Evolutionary conservation across 2,113 vertebrate genomes (phyloP), one percentile per base, ranked within the genome.

Genomic region (Myotis yumanensis): DNA sequence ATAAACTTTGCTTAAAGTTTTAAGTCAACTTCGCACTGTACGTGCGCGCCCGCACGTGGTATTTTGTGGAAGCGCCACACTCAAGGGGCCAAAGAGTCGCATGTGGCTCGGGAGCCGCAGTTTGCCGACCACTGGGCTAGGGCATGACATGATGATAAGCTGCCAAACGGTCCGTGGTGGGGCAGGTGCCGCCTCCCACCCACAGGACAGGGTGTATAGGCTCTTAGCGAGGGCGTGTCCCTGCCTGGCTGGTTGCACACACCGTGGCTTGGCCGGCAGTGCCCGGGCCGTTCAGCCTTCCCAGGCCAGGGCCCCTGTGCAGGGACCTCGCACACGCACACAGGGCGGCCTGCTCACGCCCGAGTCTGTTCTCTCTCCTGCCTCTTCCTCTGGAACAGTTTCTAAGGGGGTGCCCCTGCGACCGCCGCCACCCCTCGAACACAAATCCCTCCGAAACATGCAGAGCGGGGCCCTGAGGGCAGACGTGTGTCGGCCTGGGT

Each of bases 301-400:
- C 30, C n/a, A 35, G 73, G 20, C n/a, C 4, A 0, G 46, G 2
- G n/a, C n/a, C 7, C 85, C 1, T 15, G 66, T 43, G 43, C 43
- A 43, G 43, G 43, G 43, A 18, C 8, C 43, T 4, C 35, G 22
- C 28, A 28, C 22, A 7, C 8, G 7, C n/a, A 30, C 35, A 9
- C 59, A n/a, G 0, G 32, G 35, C 43, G 30, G 37, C 37, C 59
- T 0, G 28, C 17, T 46, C 54, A 28, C 0, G 0, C 16, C 1
- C 0, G 5, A 12, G 52, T 52, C 68, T 59, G 8, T 14, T 51
- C 32, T 20, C 52, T 87, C 59, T 59, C 30, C 46, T 17, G 40
- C 64, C 11, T 23, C 18, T 15, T 59, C 20, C 35, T 64, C 62
- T 37, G 23, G 14, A 4, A 22, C 14, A 4, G 10, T 32, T 18